Evolutionary conservation across 1,140 invertebrate species (phyloP).

Genomic region (Heliconius hewitsoni): DNA sequence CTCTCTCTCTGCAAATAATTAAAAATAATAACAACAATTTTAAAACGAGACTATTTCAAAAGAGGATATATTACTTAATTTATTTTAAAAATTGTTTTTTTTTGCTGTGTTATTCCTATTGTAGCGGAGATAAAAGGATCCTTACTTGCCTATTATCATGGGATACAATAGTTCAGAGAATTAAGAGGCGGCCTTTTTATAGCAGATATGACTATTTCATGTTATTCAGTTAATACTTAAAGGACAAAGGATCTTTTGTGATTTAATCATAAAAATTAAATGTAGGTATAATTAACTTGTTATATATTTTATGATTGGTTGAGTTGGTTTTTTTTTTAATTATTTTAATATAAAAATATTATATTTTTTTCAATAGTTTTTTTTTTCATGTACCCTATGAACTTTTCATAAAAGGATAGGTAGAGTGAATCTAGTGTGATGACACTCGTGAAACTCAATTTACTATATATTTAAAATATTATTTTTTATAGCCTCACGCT

Average conservation of each 20-base stretch:
- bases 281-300: constrained; percentile 1
- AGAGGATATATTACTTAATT: constrained; percentile 12
- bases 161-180: constrained; percentile 4
- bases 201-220: constrained; percentile 8
- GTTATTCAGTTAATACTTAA: constrained; percentile 14
- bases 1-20: not conserved
- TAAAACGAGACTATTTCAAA: not conserved
- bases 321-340: not conserved
- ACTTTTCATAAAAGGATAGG: too few species aligned
- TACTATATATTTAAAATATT: not conserved
- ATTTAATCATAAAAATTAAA: constrained; percentile 9
- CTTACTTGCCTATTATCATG: constrained; percentile 6
- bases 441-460: too few species aligned
- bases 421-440: too few species aligned
- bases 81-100: constrained; percentile 4
- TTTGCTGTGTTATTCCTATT: constrained; percentile 3
- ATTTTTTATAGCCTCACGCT: not conserved
- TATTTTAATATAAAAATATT: not conserved
- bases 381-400: too few species aligned
- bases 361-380: not conserved
- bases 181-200: constrained; percentile 10
- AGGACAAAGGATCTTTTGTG: constrained; percentile 18
- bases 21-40: constrained; percentile 3
- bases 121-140: constrained; percentile 5
- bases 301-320: constrained; percentile 2